Evolutionary conservation across 2,888 invertebrate genomes (phyloP).

Genomic region (Lithophane socia): DNA sequence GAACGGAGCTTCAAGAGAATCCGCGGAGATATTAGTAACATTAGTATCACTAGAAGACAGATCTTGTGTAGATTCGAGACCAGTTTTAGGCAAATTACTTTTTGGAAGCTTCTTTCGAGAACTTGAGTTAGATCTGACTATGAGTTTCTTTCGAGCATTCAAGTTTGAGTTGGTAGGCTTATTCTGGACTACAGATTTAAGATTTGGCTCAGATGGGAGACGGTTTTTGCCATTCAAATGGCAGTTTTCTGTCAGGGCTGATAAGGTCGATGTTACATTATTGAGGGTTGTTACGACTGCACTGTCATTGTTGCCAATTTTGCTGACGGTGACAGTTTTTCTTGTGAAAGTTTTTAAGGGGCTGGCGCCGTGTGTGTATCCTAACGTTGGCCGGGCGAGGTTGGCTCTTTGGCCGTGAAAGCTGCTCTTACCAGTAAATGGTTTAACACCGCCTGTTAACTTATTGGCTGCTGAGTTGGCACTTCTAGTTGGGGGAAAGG

Average conservation of each 20-base stretch:
- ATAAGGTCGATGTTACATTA: constrained; percentile 85
- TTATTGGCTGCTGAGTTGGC: constrained; percentile 83
- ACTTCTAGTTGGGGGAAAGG: constrained; percentile 87
- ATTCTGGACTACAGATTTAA: constrained; percentile 75
- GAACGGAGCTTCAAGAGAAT: constrained; percentile 86
- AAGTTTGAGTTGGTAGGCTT: constrained; percentile 75
- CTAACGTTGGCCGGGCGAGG: constrained; percentile 81
- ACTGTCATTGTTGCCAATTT: constrained; percentile 77
- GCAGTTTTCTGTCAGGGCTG: constrained; percentile 87
- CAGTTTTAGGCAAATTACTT: constrained; percentile 76
- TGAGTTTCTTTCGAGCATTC: constrained; percentile 83
- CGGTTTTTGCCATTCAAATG: constrained; percentile 87
- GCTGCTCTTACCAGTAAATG: constrained; percentile 83
- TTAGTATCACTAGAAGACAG: constrained; percentile 88
- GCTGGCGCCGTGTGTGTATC: constrained; percentile 82
- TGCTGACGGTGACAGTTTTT: constrained; percentile 77
- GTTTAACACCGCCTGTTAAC: constrained; percentile 78
- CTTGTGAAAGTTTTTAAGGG: constrained; percentile 84
- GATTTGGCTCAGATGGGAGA: constrained; percentile 84
- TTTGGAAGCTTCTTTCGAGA: constrained; percentile 86
- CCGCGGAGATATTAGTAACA: constrained; percentile 87
- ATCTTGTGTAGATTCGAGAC: constrained; percentile 83
- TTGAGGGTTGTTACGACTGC: constrained; percentile 75
- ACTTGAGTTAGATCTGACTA: constrained; percentile 84
- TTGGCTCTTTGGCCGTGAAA: constrained; percentile 88